These are phyloP conservation scores for Octomys mimax DNA, from an alignment of 2,797 vertebrate genomes.

Conservation along the genomic window DNA sequence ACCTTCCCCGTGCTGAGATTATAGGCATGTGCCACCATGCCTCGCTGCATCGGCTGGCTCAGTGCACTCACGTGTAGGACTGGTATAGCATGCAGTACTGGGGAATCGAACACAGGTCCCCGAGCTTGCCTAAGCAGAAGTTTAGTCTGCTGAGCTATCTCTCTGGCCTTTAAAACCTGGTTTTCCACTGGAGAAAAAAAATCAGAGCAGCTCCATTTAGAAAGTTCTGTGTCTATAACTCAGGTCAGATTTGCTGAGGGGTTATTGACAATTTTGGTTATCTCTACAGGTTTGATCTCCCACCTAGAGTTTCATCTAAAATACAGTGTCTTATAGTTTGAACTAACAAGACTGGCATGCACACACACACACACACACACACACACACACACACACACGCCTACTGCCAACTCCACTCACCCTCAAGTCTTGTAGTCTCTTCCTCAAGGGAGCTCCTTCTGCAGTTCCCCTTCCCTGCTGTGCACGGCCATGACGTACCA, in stretches of 20 bases:
- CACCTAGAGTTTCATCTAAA: background rate
- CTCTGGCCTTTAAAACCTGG: no score
- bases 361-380: background rate
- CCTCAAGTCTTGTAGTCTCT: background rate
- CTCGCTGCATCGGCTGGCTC: no score
- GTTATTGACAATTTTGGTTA: background rate
- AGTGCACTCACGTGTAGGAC: no score
- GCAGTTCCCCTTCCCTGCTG: background rate
- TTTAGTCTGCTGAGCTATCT: no score
- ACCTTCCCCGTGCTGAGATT: no score
- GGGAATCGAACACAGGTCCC: no score
- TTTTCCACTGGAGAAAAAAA: background rate
- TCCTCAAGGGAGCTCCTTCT: background rate
- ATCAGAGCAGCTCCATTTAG: background rate
- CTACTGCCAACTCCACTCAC: background rate
- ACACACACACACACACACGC: background rate
- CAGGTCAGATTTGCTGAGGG: background rate
- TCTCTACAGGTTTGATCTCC: background rate
- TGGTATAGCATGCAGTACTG: no score
- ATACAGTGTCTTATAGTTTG: background rate
- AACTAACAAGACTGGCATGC: background rate
- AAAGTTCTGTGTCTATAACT: background rate
- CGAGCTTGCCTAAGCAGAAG: no score
- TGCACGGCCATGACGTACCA: background rate
- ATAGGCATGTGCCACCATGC: no score